Base-by-base conservation (phyloP, 2,113 vertebrate species). In the Hystrix brachyura region DNA sequence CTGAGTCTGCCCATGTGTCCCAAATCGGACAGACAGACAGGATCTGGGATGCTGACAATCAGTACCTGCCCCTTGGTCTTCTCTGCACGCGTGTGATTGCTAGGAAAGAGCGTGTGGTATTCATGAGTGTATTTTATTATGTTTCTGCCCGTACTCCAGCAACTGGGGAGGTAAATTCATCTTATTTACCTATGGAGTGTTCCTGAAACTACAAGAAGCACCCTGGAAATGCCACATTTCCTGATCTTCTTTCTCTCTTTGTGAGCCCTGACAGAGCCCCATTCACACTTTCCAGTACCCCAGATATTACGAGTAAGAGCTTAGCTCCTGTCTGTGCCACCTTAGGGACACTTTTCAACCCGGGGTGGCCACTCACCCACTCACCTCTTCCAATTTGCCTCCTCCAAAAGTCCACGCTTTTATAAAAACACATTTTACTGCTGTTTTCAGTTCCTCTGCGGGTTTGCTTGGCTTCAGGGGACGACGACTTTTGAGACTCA, bases 81-180 rank as follows among this genome's bases (percentile, higher is more conserved):
- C 87, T 80, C 1, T 25, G 43, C 14, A 7, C 32, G 7, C 6
- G 12, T 43, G 19, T 12, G 38, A 60, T 23, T 46, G 57, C 57
- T 65, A 5, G 5, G 59, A 85, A 71, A 92, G 15, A n/a, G 32
- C n/a, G 23, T n/a, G 6, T 2, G 7, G 25, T 69, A 83, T 87
- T 60, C 17, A 6, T 19, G 67, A 12, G n/a, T 91, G 64, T 27
- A 25, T 29, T 95, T 94, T 62, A 34, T 78, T 80, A 87, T 91
- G 59, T 85, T 94, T 93, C 76, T 78, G 17, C 74, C 57, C 60
- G 38, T 80, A 55, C 67, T 82, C 51, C 82, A 90, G 80, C 60
- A 90, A 72, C 62, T 23, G 21, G 3, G 34, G 72, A 96, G 48
- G 34, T 38, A 18, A 60, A 43, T 89, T 87, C 34, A 29, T 88